Base-by-base conservation (phyloP, 2,888 invertebrate genomes). In the Drosophila mulleri region DNA sequence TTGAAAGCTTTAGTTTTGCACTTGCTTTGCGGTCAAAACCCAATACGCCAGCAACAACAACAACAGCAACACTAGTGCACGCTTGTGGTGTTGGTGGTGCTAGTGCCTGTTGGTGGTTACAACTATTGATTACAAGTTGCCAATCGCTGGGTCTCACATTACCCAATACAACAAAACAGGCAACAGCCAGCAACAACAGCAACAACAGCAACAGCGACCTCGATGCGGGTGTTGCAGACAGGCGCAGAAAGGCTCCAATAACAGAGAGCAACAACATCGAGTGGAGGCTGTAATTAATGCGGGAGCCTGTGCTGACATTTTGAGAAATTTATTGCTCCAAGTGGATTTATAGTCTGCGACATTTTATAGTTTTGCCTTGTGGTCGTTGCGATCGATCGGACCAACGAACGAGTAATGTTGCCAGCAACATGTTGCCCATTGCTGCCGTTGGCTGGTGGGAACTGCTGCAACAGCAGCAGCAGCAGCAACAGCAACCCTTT, bases 231-330 rank as follows among this genome's bases (percentile, higher is more conserved):
- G 82, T 82, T 82, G 89, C 89, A 80, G 88, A 75, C 86, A 75
- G 83, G 70, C 80, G 80, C 81, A 81, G 87, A 77, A 83, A 79
- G 86, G 77, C 89, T 74, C 82, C 77, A 72, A 74, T 78, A 77
- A 69, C 72, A 64, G 58, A 72, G 64, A 75, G 56, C 67, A 71
- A 47, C 63, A 68, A 74, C 80, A 76, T 60, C 70, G 73, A 66
- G 58, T 69, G 72, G 78, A 83, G 82, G 73, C 78, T 88, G 89
- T 89, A 91, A 91, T 91, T 91, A 89, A 89, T 89, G 89, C 89
- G 89, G 89, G 89, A 91, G 89, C 90, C 87, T 84, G 89, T 78
- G 89, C 90, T 87, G 86, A 87, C 86, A 87, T 90, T 87, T 87
- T 87, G 90, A 90, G 86, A 87, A 87, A 87, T 87, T 87, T 87